phyloP scores from a whole-genome alignment of 2,797 vertebrate species.

The Oreochromis grahami region DNA sequence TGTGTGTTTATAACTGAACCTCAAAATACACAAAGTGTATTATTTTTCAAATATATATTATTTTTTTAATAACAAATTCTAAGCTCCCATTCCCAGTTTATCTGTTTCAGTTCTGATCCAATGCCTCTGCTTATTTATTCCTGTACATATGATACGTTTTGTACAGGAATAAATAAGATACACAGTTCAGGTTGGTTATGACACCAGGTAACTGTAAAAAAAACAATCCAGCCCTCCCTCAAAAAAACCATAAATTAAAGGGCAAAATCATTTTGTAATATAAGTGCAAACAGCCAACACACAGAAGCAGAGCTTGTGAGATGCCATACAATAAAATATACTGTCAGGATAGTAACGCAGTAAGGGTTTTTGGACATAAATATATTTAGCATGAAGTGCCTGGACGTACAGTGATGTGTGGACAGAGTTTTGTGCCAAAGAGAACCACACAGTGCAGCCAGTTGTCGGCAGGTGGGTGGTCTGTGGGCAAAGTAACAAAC shows the following conservation, averaged over 20 bases:
- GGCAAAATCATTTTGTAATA: neutral
- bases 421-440: neutral
- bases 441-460: neutral
- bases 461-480: slow-evolving; percentile 1
- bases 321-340: neutral
- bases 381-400: neutral
- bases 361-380: neutral
- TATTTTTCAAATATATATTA: neutral
- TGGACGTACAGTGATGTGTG: neutral
- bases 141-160: neutral
- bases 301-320: neutral
- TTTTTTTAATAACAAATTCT: neutral
- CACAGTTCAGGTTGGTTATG: neutral
- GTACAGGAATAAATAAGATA: neutral
- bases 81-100: neutral
- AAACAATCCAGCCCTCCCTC: neutral
- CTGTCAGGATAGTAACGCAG: neutral
- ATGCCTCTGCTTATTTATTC: neutral
- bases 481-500: slow-evolving; percentile 21
- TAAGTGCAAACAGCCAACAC: slow-evolving; percentile 9
- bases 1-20: neutral
- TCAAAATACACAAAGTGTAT: neutral
- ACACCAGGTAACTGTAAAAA: neutral
- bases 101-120: neutral
- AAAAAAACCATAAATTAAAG: neutral